Percentiles rank a stretch among this genome's conserved stretches.
Evolutionary conservation across 1,140 invertebrate genomes (phyloP).

Genomic region (Lepidurus packardi): DNA sequence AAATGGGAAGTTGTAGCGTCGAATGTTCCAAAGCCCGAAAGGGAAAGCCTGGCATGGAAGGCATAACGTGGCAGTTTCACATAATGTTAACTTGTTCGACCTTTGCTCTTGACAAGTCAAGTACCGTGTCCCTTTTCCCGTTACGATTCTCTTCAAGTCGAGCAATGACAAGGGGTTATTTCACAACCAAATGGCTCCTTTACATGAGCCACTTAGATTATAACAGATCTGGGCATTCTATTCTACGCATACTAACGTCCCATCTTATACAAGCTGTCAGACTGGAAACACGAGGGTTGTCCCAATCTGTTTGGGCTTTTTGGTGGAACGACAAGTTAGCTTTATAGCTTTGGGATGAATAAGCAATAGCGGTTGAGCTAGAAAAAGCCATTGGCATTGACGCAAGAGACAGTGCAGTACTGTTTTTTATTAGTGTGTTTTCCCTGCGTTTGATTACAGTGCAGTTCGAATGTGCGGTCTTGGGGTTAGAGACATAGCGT

Average conservation of each 20-base stretch:
- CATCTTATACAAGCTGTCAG: too few relatives aligned
- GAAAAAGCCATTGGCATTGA: too few relatives aligned
- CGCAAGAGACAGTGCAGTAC: too few relatives aligned
- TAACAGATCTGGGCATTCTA: too few relatives aligned
- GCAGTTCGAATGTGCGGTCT: background rate
- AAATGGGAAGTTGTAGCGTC: background rate
- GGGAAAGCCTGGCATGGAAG: background rate
- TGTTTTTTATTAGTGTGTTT: too few relatives aligned
- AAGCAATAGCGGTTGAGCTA: too few relatives aligned
- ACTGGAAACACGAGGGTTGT: too few relatives aligned
- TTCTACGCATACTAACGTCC: too few relatives aligned
- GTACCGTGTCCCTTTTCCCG: background rate
- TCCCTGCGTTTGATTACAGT: background rate
- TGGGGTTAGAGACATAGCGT: background rate
- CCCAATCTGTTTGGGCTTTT: too few relatives aligned
- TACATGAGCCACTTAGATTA: background rate
- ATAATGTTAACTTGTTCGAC: constrained; percentile 1
- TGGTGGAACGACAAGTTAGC: too few relatives aligned
- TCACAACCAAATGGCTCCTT: background rate
- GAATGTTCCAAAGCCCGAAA: background rate
- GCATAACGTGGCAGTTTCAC: constrained; percentile 2
- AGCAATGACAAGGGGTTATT: background rate
- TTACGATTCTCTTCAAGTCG: background rate
- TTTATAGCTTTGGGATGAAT: too few relatives aligned
- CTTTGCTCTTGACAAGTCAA: background rate